Evolutionary conservation across 2,888 invertebrate genomes (phyloP), one percentile per base, ranked within the genome.

Genomic region (Galerucella calmariensis): DNA sequence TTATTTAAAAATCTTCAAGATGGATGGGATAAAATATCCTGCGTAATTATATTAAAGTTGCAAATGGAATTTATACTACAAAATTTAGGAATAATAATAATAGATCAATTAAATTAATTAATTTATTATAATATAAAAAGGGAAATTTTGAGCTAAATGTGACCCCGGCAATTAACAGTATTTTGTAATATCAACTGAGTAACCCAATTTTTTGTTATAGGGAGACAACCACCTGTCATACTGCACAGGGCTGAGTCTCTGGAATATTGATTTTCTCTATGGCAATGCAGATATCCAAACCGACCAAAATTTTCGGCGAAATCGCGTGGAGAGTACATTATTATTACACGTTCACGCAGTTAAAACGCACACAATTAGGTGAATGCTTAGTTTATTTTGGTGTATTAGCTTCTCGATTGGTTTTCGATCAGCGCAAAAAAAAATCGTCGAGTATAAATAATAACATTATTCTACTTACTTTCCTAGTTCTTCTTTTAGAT

Each of bases 401-500:
- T 82, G 81, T 81, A 80, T 77, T 78, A 77, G 80, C 79, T 79
- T 81, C 78, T 74, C 79, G 81, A 80, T 79, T 81, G 63, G 63
- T 83, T 83, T 82, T 80, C 73, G 75, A 78, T 71, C 76, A 73
- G 20, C 59, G 70, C 56, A 51, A n/a, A 48, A 71, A 72, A 73
- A 75, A 77, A 61, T 76, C 77, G 76, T 77, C 75, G 74, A 62
- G 77, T 75, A 78, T 70, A 79, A 71, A 78, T 76, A 75, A 79
- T 16, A 82, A 81, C 72, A 51, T 72, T 73, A 56, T 67, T 69
- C 61, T 87, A 95, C 96, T 94, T 91, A 97, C 96, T 99, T 99
- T 89, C 99, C 99, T 88, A 99, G 92, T 92, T 99, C 99, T 91
- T 99, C 99, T 90, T 99, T 99, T 84, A 99, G 93, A 87, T 99